Conservation (phyloP, 1,140 invertebrate species). For the Muscidifurax raptorellus region DNA sequence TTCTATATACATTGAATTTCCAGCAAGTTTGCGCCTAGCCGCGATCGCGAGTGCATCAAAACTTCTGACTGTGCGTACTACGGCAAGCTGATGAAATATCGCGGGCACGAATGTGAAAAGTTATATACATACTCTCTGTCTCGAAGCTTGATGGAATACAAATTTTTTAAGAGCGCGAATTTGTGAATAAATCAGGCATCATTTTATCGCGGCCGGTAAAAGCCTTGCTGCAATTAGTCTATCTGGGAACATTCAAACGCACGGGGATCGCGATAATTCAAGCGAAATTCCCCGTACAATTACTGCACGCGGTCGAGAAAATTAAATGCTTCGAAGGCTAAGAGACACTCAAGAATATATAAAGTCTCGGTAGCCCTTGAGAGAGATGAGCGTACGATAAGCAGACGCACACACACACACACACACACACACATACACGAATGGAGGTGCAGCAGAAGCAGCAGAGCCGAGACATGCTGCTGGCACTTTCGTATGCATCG, state of each 20-base stretch:
- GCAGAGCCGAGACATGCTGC: not conserved
- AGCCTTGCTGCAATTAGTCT: not conserved
- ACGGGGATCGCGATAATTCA: conserved; percentile 23
- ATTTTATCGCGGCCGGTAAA: no score
- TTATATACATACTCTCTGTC: no score
- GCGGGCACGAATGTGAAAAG: no score
- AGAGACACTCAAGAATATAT: conserved; percentile 42
- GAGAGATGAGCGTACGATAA: conserved; percentile 9
- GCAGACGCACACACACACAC: not conserved
- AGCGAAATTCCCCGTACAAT: conserved; percentile 39
- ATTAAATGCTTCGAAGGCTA: conserved; percentile 18
- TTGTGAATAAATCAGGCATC: no score
- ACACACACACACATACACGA: not conserved
- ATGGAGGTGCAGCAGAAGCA: not conserved
- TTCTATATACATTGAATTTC: not conserved
- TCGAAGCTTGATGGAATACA: no score
- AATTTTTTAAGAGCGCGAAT: no score
- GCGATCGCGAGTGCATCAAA: no score
- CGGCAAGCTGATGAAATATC: no score
- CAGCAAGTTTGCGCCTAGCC: no score
- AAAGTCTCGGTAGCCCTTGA: conserved; percentile 14
- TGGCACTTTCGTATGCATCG: not conserved
- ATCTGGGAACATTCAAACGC: not conserved
- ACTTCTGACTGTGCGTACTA: no score
- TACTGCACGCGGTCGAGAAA: conserved; percentile 11